Evolutionary conservation across 1,140 invertebrate genomes (phyloP).

Genomic region (Pristionchus pacificus): DNA sequence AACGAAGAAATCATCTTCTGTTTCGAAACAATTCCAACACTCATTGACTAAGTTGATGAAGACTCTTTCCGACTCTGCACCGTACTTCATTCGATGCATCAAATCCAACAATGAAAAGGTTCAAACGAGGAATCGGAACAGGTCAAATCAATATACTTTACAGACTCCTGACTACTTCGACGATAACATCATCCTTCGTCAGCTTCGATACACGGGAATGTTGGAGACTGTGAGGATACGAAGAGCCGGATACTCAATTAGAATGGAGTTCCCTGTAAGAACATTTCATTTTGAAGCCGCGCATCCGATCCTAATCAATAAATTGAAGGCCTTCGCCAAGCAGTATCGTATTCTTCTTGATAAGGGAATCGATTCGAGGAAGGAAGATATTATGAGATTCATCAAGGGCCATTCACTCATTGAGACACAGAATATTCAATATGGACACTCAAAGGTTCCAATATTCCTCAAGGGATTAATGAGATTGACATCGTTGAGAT

Average conservation of each 20-base stretch:
- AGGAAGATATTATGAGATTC: conserved; percentile 48
- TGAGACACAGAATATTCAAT: conserved; percentile 84
- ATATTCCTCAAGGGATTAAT: background rate
- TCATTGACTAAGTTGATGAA: conserved; percentile 85
- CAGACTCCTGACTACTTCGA: conserved; percentile 83
- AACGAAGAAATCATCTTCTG: conserved; percentile 76
- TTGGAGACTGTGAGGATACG: conserved; percentile 88
- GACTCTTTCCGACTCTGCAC: conserved; percentile 86
- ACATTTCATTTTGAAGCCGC: background rate
- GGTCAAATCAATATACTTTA: conserved; percentile 24
- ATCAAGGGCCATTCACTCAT: conserved; percentile 65
- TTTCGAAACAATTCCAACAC: conserved; percentile 87
- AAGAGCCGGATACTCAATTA: conserved; percentile 88
- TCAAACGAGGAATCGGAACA: conserved; percentile 9
- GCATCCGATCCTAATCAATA: background rate
- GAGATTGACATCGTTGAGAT: conserved; percentile 61
- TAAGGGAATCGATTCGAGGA: conserved; percentile 69
- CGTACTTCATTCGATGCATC: conserved; percentile 93
- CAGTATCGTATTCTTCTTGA: conserved; percentile 82
- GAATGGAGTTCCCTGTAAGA: conserved; percentile 75
- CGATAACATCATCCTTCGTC: conserved; percentile 85
- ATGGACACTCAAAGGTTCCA: conserved; percentile 74
- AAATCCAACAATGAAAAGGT: conserved; percentile 88
- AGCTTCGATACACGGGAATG: conserved; percentile 86
- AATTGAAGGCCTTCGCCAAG: conserved; percentile 76